phyloP scores from a whole-genome alignment of 2,888 invertebrate species.

The Hybos culiciformis region DNA sequence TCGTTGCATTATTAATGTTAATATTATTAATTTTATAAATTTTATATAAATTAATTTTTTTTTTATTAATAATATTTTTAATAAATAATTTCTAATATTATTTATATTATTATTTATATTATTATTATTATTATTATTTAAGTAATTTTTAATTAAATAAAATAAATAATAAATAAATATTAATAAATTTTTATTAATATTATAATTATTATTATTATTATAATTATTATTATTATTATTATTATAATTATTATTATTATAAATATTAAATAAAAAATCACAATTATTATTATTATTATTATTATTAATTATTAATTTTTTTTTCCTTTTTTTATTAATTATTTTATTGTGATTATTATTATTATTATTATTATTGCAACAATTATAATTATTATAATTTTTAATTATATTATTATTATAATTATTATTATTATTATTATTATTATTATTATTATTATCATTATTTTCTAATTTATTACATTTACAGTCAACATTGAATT shows the following conservation, averaged over 20 bases:
- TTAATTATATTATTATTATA: neutral
- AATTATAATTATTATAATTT: neutral
- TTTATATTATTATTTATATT: neutral
- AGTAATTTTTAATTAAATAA: conserved; percentile 1
- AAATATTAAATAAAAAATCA: conserved; percentile 4
- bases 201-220: neutral
- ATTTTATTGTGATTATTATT: neutral
- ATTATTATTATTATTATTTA: conserved; percentile 3
- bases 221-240: conserved; percentile 6
- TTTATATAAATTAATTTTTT: too few relatives aligned
- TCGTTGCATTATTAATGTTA: neutral
- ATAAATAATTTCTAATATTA: too few relatives aligned
- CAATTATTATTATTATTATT: conserved; percentile 3
- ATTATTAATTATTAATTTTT: neutral
- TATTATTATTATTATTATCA: neutral
- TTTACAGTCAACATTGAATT: neutral
- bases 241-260: conserved; percentile 7
- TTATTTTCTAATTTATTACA: neutral
- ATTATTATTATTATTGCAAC: neutral
- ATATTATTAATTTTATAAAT: too few relatives aligned
- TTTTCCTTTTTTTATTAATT: neutral
- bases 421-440: neutral
- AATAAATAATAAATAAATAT: neutral
- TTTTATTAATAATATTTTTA: too few relatives aligned
- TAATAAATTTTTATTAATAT: conserved; percentile 1